phyloP scores from a whole-genome alignment of 2,888 invertebrate genomes.

The Idaea straminata region DNA sequence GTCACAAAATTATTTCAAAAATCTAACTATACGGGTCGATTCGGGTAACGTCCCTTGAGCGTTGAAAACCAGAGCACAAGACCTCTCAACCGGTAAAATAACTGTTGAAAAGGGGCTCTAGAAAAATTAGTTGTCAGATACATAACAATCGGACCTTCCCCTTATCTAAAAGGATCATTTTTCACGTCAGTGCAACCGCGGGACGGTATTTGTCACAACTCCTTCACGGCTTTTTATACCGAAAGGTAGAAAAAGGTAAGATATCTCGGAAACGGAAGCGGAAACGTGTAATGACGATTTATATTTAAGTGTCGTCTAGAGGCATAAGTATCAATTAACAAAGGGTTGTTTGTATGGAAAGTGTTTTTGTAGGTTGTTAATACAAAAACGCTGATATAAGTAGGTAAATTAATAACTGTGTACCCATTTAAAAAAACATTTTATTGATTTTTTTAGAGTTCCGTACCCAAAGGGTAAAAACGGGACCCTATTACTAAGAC shows the following conservation, averaged over 20 bases:
- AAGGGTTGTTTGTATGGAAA: background rate
- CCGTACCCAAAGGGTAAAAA: too few relatives aligned
- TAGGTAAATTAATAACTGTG: too few relatives aligned
- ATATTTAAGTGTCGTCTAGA: slow-evolving; percentile 28
- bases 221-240: slow-evolving; percentile 64
- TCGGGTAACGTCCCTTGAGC: slow-evolving; percentile 43
- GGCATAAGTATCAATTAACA: slow-evolving; percentile 7
- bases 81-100: slow-evolving; percentile 17
- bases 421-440: too few relatives aligned
- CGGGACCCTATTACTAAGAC: too few relatives aligned
- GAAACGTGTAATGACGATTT: slow-evolving; percentile 34
- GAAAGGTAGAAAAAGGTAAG: slow-evolving; percentile 46
- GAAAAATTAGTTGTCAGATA: slow-evolving; percentile 44
- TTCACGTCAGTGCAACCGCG: slow-evolving; percentile 71
- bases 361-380: slow-evolving; percentile 12
- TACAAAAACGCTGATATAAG: background rate
- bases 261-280: slow-evolving; percentile 46
- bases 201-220: slow-evolving; percentile 68
- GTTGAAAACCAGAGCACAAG: slow-evolving; percentile 30
- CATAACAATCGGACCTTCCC: slow-evolving; percentile 66
- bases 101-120: slow-evolving; percentile 29
- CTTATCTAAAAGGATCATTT: slow-evolving; percentile 74
- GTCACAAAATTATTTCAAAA: slow-evolving; percentile 51
- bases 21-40: slow-evolving; percentile 42
- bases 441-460: too few relatives aligned